phyloP scores from a whole-genome alignment of 2,797 vertebrate species.

The Gorsachius magnificus region DNA sequence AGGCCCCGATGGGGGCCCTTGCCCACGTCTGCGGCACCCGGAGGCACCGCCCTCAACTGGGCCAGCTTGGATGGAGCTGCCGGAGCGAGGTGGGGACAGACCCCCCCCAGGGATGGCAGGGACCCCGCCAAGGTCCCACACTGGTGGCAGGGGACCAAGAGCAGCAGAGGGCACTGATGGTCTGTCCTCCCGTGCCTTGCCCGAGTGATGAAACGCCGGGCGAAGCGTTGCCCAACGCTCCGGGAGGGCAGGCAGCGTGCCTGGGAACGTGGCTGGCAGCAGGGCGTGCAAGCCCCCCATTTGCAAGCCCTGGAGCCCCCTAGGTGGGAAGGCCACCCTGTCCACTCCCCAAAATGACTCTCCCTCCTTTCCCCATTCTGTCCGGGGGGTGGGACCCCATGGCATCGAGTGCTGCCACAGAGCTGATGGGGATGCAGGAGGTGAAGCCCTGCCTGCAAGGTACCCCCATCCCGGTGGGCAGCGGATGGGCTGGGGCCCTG shows the following conservation, averaged over 20 bases:
- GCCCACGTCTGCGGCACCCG: fast-evolving
- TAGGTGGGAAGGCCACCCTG: fast-evolving
- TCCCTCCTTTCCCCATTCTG: fast-evolving
- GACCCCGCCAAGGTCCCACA: fast-evolving
- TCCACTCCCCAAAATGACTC: fast-evolving
- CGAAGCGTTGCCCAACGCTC: fast-evolving
- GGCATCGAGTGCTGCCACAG: fast-evolving
- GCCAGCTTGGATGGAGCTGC: fast-evolving
- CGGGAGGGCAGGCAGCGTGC: fast-evolving
- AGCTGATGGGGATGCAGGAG: not conserved
- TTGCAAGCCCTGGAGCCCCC: not conserved
- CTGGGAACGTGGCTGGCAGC: fast-evolving
- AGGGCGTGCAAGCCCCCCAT: fast-evolving
- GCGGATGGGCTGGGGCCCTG: not conserved
- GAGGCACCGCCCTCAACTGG: fast-evolving
- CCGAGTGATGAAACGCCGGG: fast-evolving
- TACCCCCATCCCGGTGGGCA: not conserved
- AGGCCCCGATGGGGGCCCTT: fast-evolving
- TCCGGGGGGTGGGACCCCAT: fast-evolving
- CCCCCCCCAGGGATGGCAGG: fast-evolving
- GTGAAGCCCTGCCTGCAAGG: not conserved
- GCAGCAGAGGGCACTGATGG: slow-evolving; percentile 40
- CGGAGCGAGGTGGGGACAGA: not conserved
- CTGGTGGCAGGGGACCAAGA: not conserved
- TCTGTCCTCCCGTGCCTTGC: not conserved